phyloP scores from a whole-genome alignment of 2,113 vertebrate genomes.

The Heloderma charlesbogerti region DNA sequence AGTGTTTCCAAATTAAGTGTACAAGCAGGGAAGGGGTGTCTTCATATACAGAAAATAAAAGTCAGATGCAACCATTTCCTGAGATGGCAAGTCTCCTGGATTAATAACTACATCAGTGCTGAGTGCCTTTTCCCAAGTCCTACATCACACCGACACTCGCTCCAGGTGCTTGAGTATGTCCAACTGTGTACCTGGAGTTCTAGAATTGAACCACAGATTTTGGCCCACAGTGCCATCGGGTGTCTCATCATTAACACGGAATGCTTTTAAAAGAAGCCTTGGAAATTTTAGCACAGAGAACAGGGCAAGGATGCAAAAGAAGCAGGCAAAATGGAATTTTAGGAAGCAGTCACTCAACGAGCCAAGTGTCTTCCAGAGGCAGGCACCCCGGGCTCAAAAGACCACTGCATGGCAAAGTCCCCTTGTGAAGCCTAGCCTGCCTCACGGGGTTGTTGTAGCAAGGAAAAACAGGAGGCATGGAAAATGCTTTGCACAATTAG shows the following conservation, averaged over 20 bases:
- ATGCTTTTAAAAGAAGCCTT: slow-evolving; percentile 64
- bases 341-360: slow-evolving; percentile 62
- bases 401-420: neutral
- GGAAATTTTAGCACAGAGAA: slow-evolving; percentile 62
- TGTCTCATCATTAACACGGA: slow-evolving; percentile 45
- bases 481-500: neutral
- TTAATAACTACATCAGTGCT: slow-evolving; percentile 62
- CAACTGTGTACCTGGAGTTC: slow-evolving; percentile 53
- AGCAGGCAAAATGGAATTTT: slow-evolving; percentile 58
- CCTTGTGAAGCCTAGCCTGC: neutral
- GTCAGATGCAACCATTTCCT: slow-evolving; percentile 68
- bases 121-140: slow-evolving; percentile 62
- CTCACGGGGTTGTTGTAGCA: neutral
- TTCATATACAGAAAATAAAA: slow-evolving; percentile 41
- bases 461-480: neutral
- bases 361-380: slow-evolving; percentile 57
- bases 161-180: slow-evolving; percentile 10
- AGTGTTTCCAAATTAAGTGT: slow-evolving; percentile 70
- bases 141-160: slow-evolving; percentile 37
- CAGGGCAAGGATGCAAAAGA: slow-evolving; percentile 64
- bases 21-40: slow-evolving; percentile 46
- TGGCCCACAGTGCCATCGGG: slow-evolving; percentile 45
- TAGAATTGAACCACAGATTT: slow-evolving; percentile 41
- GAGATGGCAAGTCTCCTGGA: slow-evolving; percentile 66
- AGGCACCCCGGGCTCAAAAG: slow-evolving; percentile 46